Evolutionary conservation across 2,888 invertebrate species (phyloP), one percentile per base, ranked within the genome.

Genomic region (Malachius bipustulatus): DNA sequence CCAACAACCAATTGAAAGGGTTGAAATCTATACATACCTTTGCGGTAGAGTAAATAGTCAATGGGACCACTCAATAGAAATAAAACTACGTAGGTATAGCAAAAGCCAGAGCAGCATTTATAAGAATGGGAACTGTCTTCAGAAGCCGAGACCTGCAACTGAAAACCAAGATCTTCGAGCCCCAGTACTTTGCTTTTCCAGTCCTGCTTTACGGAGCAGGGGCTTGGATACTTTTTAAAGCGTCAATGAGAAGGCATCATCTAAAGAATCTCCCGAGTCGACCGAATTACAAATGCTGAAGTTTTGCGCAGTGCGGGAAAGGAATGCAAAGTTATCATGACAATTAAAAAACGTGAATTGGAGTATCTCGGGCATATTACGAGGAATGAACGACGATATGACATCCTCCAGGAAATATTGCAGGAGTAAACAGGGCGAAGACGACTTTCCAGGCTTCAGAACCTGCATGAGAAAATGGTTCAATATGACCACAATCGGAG

Each of bases 401-500:
- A 11, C 11, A n/a, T n/a, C n/a, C 34, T 34, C 4, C 34, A 30
- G 13, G 3, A 12, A 26, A 33, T 32, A 12, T 3, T 34, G 3
- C 34, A 34, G 14, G 27, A 28, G 8, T 27, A 34, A 34, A 10
- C 28, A 13, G 34, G 28, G 15, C 3, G 29, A 34, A 34, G 34
- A 34, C 6, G 26, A 31, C n/a, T 13, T 4, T 34, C 27, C 3
- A 13, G 28, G 32, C 19, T 32, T 3, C 32, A 10, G 4, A 32
- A 32, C 10, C 12, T 32, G 3, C n/a, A n/a, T n/a, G n/a, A 26
- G 32, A 26, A 10, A 32, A 16, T 32, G 32, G 32, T 32, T 32
- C n/a, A 27, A 34, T 28, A 11, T 29, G 4, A 4, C 30, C 3
- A 4, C 30, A 3, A 30, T 3, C 13, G 30, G 11, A 3, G 14